Conservation (phyloP, 2,888 invertebrate species). For the Papilio protenor region DNA sequence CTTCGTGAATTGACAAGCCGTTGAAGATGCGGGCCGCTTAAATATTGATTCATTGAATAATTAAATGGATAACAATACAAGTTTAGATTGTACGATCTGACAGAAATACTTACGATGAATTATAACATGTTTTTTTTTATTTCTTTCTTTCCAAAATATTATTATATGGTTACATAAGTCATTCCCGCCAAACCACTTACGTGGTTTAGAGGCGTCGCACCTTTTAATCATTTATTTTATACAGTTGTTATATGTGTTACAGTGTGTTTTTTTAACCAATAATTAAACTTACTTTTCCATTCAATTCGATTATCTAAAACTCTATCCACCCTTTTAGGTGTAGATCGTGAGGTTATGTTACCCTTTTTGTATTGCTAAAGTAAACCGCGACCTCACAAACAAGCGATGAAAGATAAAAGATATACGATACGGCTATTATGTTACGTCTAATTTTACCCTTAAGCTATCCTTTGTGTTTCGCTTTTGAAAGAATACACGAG, state of each 20-base stretch:
- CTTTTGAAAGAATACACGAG: slow-evolving; percentile 12
- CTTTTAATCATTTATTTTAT: too few relatives aligned
- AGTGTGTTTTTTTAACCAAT: not conserved
- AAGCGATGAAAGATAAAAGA: slow-evolving; percentile 29
- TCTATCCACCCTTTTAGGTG: not conserved
- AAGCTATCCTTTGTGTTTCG: not conserved
- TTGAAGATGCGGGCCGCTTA: slow-evolving; percentile 34
- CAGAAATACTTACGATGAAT: not conserved
- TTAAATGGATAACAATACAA: not conserved
- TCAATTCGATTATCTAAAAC: not conserved
- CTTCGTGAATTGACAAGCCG: slow-evolving; percentile 29
- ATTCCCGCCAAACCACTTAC: too few relatives aligned
- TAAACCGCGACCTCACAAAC: slow-evolving; percentile 27
- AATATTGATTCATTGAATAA: slow-evolving; percentile 26
- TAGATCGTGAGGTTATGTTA: not conserved
- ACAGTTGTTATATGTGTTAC: too few relatives aligned
- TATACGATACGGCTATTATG: slow-evolving; percentile 29
- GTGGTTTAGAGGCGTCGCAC: too few relatives aligned
- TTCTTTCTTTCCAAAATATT: too few relatives aligned
- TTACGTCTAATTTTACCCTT: slow-evolving; percentile 11
- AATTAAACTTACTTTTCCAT: not conserved
- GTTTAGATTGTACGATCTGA: not conserved
- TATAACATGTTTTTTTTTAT: too few relatives aligned
- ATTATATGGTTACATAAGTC: too few relatives aligned
- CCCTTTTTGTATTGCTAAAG: not conserved